Base-by-base conservation (phyloP, 1,140 invertebrate genomes). In the Batillaria attramentaria region DNA sequence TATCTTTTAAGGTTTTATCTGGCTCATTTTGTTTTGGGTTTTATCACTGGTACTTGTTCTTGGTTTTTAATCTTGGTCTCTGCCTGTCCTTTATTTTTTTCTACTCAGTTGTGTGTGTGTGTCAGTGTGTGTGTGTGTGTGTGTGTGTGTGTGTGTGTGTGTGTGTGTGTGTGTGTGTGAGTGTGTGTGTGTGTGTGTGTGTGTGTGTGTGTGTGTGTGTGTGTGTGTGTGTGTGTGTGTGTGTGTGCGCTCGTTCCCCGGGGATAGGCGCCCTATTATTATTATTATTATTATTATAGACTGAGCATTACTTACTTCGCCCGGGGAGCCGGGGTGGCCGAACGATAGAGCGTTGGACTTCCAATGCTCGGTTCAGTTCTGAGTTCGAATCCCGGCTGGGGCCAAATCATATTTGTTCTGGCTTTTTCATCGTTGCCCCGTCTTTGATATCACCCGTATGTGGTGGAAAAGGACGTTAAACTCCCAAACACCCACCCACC, bases 131-230 rank as follows among this genome's bases (percentile, higher is more conserved):
- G 62, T 35, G 62, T 66, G 33, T 20, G 62, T 35, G 62, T 20
- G 62, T 35, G 62, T 20, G 16, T 66, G 16, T 35, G 16, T 66
- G 16, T 6, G 62, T 8, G 16, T 35, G 31, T 66, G 33, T 43
- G 37, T 72, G 69, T 43, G 16, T 72, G n/a, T 31, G 1, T 42
- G 39, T 43, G 42, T 42, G 33, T 2, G 33, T 5, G 18, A 10
- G 46, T 54, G 70, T 31, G 42, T 72, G 46, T 33, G 42, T 72
- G 70, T 50, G 46, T 72, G 70, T 50, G 70, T 72, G 46, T 72
- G 42, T 46, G 46, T 72, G 46, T 46, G 46, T 72, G 46, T 50
- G 70, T 72, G 46, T 43, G 28, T 43, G 4, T 28, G 28, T 24
- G 31, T 41, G 20, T 42, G 33, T 24, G 6, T 35, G 0, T 28